phyloP scores from a whole-genome alignment of 2,888 invertebrate species.

The Hipparchia sbordonii region DNA sequence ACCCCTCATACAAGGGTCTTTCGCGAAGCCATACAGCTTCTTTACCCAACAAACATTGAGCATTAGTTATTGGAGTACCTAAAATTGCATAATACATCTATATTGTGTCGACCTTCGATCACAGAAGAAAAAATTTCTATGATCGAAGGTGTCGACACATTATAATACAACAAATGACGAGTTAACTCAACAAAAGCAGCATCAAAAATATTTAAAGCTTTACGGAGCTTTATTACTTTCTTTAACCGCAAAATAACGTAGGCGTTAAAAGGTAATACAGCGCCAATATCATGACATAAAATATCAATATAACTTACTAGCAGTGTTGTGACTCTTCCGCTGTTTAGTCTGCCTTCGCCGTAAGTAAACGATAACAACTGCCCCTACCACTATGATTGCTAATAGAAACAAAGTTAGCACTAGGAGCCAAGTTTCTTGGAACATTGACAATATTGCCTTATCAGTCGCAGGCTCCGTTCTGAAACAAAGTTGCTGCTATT shows the following conservation, averaged over 20 bases:
- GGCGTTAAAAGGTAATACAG: background rate
- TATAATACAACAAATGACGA: background rate
- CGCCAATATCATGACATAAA: background rate
- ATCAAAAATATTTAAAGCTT: no score
- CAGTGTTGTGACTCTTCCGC: conserved; percentile 69
- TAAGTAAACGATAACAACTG: conserved; percentile 69
- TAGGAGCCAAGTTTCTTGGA: conserved; percentile 79
- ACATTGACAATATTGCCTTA: conserved; percentile 75
- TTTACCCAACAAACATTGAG: conserved; percentile 75
- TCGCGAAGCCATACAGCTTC: conserved; percentile 78
- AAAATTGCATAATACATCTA: background rate
- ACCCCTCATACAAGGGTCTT: conserved; percentile 72
- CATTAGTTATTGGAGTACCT: conserved; percentile 70
- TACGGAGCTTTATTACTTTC: background rate
- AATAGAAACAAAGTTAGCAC: conserved; percentile 71
- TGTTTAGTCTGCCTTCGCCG: conserved; percentile 68
- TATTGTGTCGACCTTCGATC: background rate
- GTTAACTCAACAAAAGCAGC: background rate
- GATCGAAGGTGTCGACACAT: background rate
- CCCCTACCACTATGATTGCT: conserved; percentile 66
- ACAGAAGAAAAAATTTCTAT: no score
- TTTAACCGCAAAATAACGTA: background rate
- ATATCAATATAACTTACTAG: conserved; percentile 52
- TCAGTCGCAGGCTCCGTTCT: conserved; percentile 78
- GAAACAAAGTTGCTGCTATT: conserved; percentile 50